Evolutionary conservation across 2,113 vertebrate species (phyloP).

Genomic region (Ctenomys sociabilis): DNA sequence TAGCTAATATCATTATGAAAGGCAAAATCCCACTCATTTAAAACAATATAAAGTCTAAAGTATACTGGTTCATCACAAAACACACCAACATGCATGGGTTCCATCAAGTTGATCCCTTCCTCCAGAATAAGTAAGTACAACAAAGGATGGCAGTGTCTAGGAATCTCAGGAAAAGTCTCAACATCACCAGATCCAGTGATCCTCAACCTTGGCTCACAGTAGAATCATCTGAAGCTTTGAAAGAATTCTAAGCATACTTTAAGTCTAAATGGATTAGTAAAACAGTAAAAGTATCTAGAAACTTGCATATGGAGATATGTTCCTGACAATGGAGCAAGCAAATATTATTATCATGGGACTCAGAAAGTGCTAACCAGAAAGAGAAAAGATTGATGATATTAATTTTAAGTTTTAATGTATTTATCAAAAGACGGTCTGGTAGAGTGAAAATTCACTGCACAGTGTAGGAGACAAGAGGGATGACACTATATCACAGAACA

Average conservation of each 20-base stretch:
- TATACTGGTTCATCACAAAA: background rate
- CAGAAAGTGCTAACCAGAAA: background rate
- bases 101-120: background rate
- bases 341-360: background rate
- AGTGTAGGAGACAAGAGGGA: background rate
- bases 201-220: background rate
- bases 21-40: background rate
- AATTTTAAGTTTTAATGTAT: background rate
- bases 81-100: background rate
- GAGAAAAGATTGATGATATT: background rate
- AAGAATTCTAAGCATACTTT: background rate
- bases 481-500: background rate
- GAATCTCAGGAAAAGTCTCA: background rate
- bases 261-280: background rate
- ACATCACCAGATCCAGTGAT: background rate
- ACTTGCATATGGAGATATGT: background rate
- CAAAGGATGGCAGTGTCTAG: background rate
- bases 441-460: background rate
- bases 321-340: background rate
- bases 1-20: constrained; percentile 21
- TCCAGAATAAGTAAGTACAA: background rate
- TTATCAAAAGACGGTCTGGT: background rate
- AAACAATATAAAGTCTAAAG: constrained; percentile 7
- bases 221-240: constrained; percentile 15
- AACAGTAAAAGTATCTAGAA: background rate